Evolutionary conservation across 2,888 invertebrate species (phyloP).

Genomic region (Platycheirus rosarum): DNA sequence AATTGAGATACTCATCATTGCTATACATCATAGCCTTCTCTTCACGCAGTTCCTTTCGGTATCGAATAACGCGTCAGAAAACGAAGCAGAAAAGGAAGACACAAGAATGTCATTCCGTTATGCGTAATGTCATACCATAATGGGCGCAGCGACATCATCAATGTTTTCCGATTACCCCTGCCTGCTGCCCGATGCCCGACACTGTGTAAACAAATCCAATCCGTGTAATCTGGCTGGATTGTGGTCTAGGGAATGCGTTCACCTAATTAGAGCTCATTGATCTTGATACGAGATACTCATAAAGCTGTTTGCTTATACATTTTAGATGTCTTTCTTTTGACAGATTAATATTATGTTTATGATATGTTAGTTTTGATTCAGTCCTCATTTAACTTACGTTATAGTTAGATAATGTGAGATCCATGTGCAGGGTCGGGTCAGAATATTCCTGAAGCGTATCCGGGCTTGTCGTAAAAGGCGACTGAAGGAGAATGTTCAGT

Average conservation of each 20-base stretch:
- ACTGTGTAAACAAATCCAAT: constrained; percentile 12
- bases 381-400: no score
- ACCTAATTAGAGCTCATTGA: constrained; percentile 61
- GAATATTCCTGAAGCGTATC: no score
- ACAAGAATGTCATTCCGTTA: constrained; percentile 52
- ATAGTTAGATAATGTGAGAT: no score
- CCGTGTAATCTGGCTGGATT: neutral
- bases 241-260: constrained; percentile 49
- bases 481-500: no score
- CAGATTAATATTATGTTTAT: no score
- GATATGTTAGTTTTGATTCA: no score
- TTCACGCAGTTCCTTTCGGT: constrained; percentile 29
- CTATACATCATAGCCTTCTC: constrained; percentile 6
- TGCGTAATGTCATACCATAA: constrained; percentile 56
- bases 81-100: constrained; percentile 35
- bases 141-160: constrained; percentile 44
- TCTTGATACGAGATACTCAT: constrained; percentile 52
- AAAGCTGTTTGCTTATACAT: no score
- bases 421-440: no score
- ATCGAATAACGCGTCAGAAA: constrained; percentile 48
- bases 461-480: no score
- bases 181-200: neutral
- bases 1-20: constrained; percentile 14
- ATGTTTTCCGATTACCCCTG: constrained; percentile 17
- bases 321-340: no score